phyloP scores from a whole-genome alignment of 2,113 vertebrate species.

The Rhinolophus sinicus region DNA sequence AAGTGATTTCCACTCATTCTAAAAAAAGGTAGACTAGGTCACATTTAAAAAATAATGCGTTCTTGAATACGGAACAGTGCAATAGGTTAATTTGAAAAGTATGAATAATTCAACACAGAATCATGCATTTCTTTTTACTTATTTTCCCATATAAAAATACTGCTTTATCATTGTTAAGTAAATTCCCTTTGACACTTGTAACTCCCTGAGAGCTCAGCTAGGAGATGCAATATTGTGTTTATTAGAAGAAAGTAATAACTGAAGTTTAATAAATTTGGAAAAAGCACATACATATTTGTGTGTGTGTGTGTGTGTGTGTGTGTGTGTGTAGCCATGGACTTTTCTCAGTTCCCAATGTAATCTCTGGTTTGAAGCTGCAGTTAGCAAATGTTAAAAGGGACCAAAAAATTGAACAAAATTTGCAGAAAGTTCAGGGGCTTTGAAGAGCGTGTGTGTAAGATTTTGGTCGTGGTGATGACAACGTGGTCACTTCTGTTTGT shows the following conservation, averaged over 20 bases:
- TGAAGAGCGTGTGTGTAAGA: neutral
- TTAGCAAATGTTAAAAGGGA: neutral
- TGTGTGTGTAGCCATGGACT: neutral
- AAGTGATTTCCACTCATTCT: neutral
- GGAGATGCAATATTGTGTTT: neutral
- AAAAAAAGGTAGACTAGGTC: slow-evolving; percentile 9
- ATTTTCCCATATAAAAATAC: neutral
- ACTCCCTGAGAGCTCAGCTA: neutral
- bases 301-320: neutral
- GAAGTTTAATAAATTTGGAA: neutral
- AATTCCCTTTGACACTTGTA: neutral
- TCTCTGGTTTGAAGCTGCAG: neutral
- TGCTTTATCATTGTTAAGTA: slow-evolving; percentile 24
- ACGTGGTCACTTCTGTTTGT: neutral
- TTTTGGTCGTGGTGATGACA: neutral
- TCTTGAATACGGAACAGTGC: slow-evolving; percentile 1
- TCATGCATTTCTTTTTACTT: neutral
- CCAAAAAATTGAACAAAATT: neutral
- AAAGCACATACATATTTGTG: neutral
- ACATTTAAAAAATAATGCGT: neutral
- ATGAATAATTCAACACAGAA: slow-evolving; percentile 56
- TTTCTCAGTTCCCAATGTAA: neutral
- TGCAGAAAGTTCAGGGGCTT: neutral
- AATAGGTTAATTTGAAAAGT: slow-evolving; percentile 43
- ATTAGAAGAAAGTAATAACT: neutral